Percentiles rank a stretch among this genome's conserved stretches.
Conservation (phyloP, 2,113 vertebrate species). For the Ictidomys tridecemlineatus region DNA sequence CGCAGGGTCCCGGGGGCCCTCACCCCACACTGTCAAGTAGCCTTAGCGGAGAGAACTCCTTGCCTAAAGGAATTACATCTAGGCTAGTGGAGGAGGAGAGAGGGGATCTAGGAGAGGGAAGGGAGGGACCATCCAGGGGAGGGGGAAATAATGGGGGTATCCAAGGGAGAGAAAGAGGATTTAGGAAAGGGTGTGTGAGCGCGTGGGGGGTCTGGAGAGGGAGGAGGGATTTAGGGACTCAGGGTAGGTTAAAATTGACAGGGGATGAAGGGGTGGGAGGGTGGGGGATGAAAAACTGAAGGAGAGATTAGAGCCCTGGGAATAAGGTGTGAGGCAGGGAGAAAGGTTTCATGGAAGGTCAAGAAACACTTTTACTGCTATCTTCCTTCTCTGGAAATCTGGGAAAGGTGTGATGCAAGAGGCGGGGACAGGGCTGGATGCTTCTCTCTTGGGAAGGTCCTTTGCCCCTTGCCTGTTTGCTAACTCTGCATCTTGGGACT, state of each 20-base stretch:
- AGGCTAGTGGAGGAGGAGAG: conserved; percentile 25
- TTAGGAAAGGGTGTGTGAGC: background rate
- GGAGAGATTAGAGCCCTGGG: background rate
- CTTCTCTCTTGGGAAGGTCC: background rate
- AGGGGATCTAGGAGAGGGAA: background rate
- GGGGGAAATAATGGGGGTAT: background rate
- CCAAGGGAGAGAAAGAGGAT: background rate
- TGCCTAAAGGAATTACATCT: background rate
- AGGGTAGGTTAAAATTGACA: background rate
- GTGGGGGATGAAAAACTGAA: background rate
- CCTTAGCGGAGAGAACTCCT: background rate
- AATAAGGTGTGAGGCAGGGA: background rate
- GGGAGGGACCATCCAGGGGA: background rate
- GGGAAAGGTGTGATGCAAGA: conserved; percentile 26
- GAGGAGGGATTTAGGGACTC: background rate
- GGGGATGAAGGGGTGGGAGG: background rate
- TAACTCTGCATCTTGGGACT: conserved; percentile 11
- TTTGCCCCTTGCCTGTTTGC: background rate
- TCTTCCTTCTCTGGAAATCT: background rate
- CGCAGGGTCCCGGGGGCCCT: background rate
- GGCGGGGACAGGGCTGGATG: background rate
- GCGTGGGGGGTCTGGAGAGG: fast-evolving
- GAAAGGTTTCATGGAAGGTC: conserved; percentile 5
- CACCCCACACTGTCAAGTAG: background rate
- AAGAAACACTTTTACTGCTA: background rate